Base-by-base conservation (phyloP, 2,888 invertebrate species). In the Habrosyne pyritoides region DNA sequence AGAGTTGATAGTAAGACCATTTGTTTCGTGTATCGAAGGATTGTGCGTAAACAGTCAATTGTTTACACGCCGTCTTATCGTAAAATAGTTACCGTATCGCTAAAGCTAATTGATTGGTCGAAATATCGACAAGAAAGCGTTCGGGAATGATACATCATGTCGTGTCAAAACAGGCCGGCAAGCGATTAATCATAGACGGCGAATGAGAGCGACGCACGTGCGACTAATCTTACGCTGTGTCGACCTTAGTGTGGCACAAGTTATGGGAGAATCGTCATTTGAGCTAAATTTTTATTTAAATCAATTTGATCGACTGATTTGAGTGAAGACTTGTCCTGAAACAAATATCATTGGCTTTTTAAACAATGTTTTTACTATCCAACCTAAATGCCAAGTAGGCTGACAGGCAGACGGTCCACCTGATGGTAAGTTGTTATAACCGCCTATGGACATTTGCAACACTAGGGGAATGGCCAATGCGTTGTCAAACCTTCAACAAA, bases 141-240 rank as follows among this genome's bases (percentile, higher is more conserved):
- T 73, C 78, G 64, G 69, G 78, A 89, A 87, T 91, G 89, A 91
- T 91, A 90, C 91, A 91, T 91, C 89, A 88, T 79, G 81, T 73
- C 71, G 80, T 81, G 90, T 90, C 91, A 88, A 74, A 84, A 82
- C 89, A 81, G 83, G 75, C 84, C 74, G 84, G 71, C 66, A 53
- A 63, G 66, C 85, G 71, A 91, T 91, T 88, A 89, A 91, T 91
- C 90, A 90, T 84, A 56, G 58, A 56, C 57, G 55, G 55, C 64
- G 72, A 71, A 71, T 71, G 75, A 73, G 75, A 68, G 53, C 28
- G 21, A 28, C 51, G 71, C 71, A 85, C 84, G 87, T 86, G 86
- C 73, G 73, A 71, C 79, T 83, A 84, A 85, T 87, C 86, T 87
- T 86, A 85, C 77, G 80, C 77, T 75, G 73, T 73, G 72, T 64